Base-by-base conservation (phyloP, 92 coral and sea anemone genomes). In the Actinostola sp. region DNA sequence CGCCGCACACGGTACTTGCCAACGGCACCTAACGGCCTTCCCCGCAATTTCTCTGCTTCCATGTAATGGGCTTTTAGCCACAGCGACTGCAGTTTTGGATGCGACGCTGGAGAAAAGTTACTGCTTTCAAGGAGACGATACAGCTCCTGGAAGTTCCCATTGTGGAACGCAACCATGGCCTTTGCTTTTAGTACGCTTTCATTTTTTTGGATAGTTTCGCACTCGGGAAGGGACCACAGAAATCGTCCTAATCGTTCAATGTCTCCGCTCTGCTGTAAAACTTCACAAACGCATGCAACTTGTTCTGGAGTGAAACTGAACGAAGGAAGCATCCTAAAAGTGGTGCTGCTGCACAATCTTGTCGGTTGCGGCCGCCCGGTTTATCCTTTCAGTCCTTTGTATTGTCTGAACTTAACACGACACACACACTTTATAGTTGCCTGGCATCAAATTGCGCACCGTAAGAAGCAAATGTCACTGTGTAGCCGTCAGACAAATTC, bases 231-330 rank as follows among this genome's bases (percentile, higher is more conserved):
- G 55, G 99, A 95, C 99, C 99, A 95, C 44, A 95, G 86, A 85
- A 95, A 95, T 61, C 99, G 74, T 78, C 95, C 99, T 36, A 95
- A 91, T n/a, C 97, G 85, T 59, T 95, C 99, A 67, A 95, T 95
- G 72, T 95, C 99, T 65, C 97, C 97, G 77, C 99, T 91, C 73
- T 95, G 99, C 73, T 95, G 99, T 56, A 95, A 86, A 46, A 92
- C 99, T 73, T 95, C 99, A 61, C 99, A 95, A 60, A 95, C 97
- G 78, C 99, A 95, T 76, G 99, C 99, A 57, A 95, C 99, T 76
- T 95, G 99, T 89, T 95, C 99, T 11, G 99, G 99, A 53, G 99
- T 95, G 80, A 95, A 95, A 81, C 97, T 95, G 83, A 91, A 95
- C 70, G 99, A 85, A 52, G 99, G 99, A 46, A 95, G 91, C 99